phyloP scores from a whole-genome alignment of 2,888 invertebrate species.

The Clostera curtula region DNA sequence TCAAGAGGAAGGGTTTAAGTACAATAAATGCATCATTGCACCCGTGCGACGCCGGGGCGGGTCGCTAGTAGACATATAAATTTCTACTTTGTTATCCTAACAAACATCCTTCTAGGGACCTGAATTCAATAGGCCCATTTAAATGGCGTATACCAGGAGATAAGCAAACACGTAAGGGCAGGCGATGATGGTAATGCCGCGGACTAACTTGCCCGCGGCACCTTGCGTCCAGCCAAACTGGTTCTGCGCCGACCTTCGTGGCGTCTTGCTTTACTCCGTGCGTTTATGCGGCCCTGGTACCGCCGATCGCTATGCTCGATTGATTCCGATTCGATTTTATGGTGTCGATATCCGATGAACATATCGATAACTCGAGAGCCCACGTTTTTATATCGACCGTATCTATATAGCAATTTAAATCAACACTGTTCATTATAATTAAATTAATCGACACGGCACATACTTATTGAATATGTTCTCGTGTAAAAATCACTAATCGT shows the following conservation, averaged over 20 bases:
- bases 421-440: background rate
- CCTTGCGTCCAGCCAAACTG: constrained; percentile 69
- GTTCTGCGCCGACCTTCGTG: constrained; percentile 64
- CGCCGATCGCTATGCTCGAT: constrained; percentile 51
- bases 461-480: too few relatives aligned
- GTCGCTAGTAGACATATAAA: too few relatives aligned
- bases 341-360: constrained; percentile 26
- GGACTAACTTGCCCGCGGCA: constrained; percentile 66
- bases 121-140: constrained; percentile 65
- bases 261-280: constrained; percentile 49
- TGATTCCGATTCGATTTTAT: constrained; percentile 45
- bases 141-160: constrained; percentile 56
- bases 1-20: too few relatives aligned
- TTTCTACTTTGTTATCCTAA: too few relatives aligned
- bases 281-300: constrained; percentile 57
- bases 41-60: too few relatives aligned
- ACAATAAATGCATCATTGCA: too few relatives aligned
- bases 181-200: constrained; percentile 66
- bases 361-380: constrained; percentile 14
- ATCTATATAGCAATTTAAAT: constrained; percentile 6
- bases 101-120: too few relatives aligned
- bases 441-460: too few relatives aligned
- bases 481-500: too few relatives aligned
- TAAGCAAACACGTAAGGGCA: constrained; percentile 68
- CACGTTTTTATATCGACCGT: constrained; percentile 4